Percentiles rank a stretch among this genome's conserved stretches.
Conservation (phyloP, 2,113 vertebrate genomes). For the Circaetus gallicus region DNA sequence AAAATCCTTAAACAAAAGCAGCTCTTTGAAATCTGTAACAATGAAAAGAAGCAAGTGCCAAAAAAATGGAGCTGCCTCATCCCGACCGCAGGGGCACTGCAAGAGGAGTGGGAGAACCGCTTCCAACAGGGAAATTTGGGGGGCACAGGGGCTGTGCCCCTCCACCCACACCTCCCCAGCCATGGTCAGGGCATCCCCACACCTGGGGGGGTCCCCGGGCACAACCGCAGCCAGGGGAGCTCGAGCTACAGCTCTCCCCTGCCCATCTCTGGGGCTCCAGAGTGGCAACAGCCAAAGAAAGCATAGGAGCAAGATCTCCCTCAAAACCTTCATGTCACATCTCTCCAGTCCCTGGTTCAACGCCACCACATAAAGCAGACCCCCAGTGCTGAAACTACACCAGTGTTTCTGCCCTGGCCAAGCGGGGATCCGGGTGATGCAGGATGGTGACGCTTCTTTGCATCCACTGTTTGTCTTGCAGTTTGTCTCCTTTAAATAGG, state of each 20-base stretch:
- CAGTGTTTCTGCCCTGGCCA: not conserved
- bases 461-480: not conserved
- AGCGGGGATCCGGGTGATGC: not conserved
- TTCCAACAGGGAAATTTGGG: not conserved
- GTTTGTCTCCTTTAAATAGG: not conserved
- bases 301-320: not conserved
- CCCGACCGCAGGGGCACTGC: rapidly evolving
- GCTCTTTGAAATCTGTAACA: not conserved
- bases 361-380: rapidly evolving
- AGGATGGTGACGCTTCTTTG: not conserved
- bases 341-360: not conserved
- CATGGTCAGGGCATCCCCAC: not conserved
- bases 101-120: not conserved
- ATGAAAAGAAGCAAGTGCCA: not conserved
- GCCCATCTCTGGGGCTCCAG: not conserved
- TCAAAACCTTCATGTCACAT: not conserved
- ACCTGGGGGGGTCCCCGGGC: not conserved
- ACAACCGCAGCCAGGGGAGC: rapidly evolving
- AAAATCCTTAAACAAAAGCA: not conserved
- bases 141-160: not conserved
- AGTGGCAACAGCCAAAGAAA: not conserved
- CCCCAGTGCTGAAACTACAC: rapidly evolving
- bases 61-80: not conserved
- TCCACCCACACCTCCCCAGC: too few species aligned
- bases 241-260: not conserved